Conservation (phyloP, 2,888 invertebrate genomes). For the Campoletis raptor region DNA sequence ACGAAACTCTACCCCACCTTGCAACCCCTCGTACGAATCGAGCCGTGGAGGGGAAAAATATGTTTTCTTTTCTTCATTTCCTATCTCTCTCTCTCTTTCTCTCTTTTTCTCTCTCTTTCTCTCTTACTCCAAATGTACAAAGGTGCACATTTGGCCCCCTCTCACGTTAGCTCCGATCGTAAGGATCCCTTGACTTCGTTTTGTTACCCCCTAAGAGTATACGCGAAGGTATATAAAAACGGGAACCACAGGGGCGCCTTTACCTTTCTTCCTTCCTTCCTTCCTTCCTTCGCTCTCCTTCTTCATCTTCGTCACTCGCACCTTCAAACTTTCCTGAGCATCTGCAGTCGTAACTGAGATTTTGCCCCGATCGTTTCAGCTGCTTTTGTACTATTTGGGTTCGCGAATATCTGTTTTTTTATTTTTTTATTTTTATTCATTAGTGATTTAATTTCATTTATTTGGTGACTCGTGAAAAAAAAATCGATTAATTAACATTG, state of each 20-base stretch:
- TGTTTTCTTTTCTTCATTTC: conserved; percentile 66
- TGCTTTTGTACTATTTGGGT: conserved; percentile 24
- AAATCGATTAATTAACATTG: neutral
- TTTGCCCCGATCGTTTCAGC: conserved; percentile 72
- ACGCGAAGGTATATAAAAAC: conserved; percentile 35
- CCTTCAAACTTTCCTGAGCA: conserved; percentile 69
- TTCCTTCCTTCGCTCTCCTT: conserved; percentile 45
- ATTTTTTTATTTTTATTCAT: too few relatives aligned
- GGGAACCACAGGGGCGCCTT: conserved; percentile 52
- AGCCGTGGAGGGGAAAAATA: conserved; percentile 68
- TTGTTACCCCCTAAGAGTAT: conserved; percentile 75
- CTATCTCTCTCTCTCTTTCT: conserved; percentile 70
- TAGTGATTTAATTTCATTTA: neutral
- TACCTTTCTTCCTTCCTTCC: conserved; percentile 37
- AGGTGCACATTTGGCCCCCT: conserved; percentile 71
- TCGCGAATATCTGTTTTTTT: conserved; percentile 30
- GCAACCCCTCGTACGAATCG: conserved; percentile 77
- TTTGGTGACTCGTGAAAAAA: neutral
- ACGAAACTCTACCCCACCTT: conserved; percentile 70
- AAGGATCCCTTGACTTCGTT: conserved; percentile 81
- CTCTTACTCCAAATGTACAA: conserved; percentile 75
- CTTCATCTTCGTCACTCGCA: conserved; percentile 55
- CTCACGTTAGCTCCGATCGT: conserved; percentile 43
- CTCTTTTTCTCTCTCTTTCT: conserved; percentile 69
- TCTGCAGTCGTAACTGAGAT: conserved; percentile 82